Evolutionary conservation across 2,113 vertebrate genomes (phyloP).

Genomic region (Antechinus stuartii): DNA sequence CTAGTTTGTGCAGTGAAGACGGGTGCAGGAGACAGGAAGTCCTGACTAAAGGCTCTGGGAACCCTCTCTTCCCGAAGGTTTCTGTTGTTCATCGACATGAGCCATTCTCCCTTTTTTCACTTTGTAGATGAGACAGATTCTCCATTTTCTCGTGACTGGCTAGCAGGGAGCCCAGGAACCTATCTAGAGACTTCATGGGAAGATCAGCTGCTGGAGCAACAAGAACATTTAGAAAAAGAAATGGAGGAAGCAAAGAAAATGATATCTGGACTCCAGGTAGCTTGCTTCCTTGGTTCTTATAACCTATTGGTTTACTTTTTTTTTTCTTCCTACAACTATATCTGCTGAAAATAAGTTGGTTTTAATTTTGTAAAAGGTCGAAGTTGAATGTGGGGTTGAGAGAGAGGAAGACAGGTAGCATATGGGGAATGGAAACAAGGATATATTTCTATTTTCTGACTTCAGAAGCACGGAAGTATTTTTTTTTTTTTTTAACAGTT

Average conservation of each 20-base stretch:
- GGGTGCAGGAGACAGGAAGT: conserved; percentile 52
- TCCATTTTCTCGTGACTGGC: conserved; percentile 82
- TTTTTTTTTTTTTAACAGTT: neutral
- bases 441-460: neutral
- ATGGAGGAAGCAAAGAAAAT: conserved; percentile 96
- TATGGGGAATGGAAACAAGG: neutral
- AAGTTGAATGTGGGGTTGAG: conserved; percentile 31
- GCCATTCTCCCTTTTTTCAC: conserved; percentile 35
- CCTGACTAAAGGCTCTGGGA: neutral
- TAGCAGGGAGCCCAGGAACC: conserved; percentile 81
- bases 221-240: conserved; percentile 95
- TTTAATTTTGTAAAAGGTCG: conserved; percentile 21
- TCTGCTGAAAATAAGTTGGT: conserved; percentile 10
- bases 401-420: neutral
- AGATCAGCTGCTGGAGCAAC: conserved; percentile 92
- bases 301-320: neutral
- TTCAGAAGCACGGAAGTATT: neutral
- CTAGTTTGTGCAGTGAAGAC: neutral
- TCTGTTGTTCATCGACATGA: conserved; percentile 30
- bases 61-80: neutral
- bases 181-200: conserved; percentile 92
- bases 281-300: neutral
- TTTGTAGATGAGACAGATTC: conserved; percentile 79
- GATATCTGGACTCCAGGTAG: conserved; percentile 96
- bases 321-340: neutral